phyloP scores from a whole-genome alignment of 2,113 vertebrate genomes.

The Ploceus nigricollis region DNA sequence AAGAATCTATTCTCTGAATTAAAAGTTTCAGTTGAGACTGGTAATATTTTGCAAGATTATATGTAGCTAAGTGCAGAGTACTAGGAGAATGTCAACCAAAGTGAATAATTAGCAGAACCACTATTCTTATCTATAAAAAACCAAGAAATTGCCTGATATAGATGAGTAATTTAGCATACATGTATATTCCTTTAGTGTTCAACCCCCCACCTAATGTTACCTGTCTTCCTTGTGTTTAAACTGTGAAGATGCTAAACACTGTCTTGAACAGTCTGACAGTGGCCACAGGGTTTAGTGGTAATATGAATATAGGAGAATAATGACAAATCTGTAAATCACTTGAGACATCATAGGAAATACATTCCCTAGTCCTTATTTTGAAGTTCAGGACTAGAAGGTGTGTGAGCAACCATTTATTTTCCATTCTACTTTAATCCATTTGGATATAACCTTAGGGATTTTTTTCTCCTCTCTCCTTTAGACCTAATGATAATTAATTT shows the following conservation, averaged over 20 bases:
- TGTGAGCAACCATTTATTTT: neutral
- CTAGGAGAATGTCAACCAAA: neutral
- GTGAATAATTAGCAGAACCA: neutral
- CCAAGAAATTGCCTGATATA: neutral
- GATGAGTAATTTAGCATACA: neutral
- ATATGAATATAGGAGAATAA: neutral
- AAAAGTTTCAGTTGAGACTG: neutral
- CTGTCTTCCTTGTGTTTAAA: neutral
- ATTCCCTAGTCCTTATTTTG: neutral
- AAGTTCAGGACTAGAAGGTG: neutral
- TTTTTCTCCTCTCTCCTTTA: neutral
- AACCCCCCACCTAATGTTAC: neutral
- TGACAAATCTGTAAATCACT: neutral
- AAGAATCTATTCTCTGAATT: neutral
- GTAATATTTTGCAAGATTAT: neutral
- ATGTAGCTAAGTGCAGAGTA: neutral
- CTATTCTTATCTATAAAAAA: neutral
- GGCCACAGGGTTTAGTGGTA: neutral
- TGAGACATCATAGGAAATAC: neutral
- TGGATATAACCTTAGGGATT: neutral
- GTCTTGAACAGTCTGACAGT: neutral
- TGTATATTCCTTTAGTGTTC: neutral
- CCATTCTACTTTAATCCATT: neutral
- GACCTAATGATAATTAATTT: neutral
- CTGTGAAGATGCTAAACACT: neutral